Base-by-base conservation (phyloP, 1,140 invertebrate species). In the Apis florea region DNA sequence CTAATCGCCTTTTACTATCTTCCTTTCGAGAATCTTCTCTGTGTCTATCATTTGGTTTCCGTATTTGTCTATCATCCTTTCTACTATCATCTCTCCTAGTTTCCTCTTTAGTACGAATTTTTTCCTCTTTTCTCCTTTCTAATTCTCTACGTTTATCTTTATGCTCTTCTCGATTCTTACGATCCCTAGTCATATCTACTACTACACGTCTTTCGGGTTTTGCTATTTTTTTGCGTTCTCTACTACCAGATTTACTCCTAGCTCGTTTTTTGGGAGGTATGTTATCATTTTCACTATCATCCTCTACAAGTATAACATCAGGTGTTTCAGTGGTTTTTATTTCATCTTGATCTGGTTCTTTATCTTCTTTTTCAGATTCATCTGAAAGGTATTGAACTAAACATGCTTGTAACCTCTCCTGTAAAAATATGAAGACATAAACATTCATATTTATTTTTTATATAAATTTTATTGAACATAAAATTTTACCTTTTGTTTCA, bases 401-500 rank as follows among this genome's bases (percentile, higher is more conserved):
- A 84, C 95, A 92, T 31, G 95, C 95, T 92, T 95, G 95, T 31
- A 95, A 90, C n/a, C 95, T 90, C 83, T 94, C 95, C 95, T 95
- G 56, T 2, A 86, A 21, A 75, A 51, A 58, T 12, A 72, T 73
- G 26, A 13, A n/a, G 71, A 75, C 58, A 66, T 67, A 0, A 79
- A 80, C 73, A n/a, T 17, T 76, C 56, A 69, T 67, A 40, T 40
- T 40, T 40, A 21, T n/a, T 68, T 17, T 24, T 24, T 24, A 51
- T 17, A 24, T 26, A 40, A 49, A 31, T 13, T 19, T 13, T 8
- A 19, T 24, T 17, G 9, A 17, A 10, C 1, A 59, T 67, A 19
- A 19, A 54, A 59, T 59, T 49, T 21, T 91, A 97, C 97, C 93
- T 98, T 98, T 92, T 98, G 97, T 88, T 96, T 96, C 97, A 98